Percentiles rank a stretch among this genome's conserved stretches.
Conservation (phyloP, 1,140 invertebrate species). For the Phortica variegata region DNA sequence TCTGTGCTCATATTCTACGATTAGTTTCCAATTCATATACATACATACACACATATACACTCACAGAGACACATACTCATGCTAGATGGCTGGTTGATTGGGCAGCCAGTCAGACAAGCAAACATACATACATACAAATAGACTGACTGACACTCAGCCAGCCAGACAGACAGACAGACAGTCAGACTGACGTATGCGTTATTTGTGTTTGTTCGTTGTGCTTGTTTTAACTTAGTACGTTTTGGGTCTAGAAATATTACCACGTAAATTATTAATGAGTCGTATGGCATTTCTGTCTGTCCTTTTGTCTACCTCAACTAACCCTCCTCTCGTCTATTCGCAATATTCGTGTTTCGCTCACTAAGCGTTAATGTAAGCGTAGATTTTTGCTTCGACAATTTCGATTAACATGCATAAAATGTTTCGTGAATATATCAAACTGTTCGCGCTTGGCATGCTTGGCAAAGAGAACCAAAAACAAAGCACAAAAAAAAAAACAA, state of each 20-base stretch:
- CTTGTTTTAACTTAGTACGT: slow-evolving; percentile 13
- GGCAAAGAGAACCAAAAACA: neutral
- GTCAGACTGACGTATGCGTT: too few relatives aligned
- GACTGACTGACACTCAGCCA: too few relatives aligned
- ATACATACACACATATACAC: too few relatives aligned
- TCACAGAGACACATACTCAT: too few relatives aligned
- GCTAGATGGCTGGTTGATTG: too few relatives aligned
- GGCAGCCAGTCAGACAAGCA: too few relatives aligned
- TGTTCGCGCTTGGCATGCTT: slow-evolving; percentile 27
- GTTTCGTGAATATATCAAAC: slow-evolving; percentile 47
- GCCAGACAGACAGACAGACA: too few relatives aligned
- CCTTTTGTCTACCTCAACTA: neutral
- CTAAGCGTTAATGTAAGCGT: too few relatives aligned
- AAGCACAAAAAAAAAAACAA: too few relatives aligned
- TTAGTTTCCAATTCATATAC: slow-evolving; percentile 49
- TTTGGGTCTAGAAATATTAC: slow-evolving; percentile 42
- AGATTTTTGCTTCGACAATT: too few relatives aligned
- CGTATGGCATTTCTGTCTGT: slow-evolving; percentile 24
- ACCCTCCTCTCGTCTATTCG: neutral
- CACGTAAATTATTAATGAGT: slow-evolving; percentile 52
- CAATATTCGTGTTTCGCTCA: too few relatives aligned
- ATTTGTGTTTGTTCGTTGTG: neutral
- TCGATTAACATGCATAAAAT: slow-evolving; percentile 49
- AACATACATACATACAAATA: too few relatives aligned
- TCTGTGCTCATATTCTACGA: slow-evolving; percentile 31